Percentiles rank a stretch among this genome's conserved stretches.
phyloP scores from a whole-genome alignment of 2,113 vertebrate species.

The Chinchilla lanigera region DNA sequence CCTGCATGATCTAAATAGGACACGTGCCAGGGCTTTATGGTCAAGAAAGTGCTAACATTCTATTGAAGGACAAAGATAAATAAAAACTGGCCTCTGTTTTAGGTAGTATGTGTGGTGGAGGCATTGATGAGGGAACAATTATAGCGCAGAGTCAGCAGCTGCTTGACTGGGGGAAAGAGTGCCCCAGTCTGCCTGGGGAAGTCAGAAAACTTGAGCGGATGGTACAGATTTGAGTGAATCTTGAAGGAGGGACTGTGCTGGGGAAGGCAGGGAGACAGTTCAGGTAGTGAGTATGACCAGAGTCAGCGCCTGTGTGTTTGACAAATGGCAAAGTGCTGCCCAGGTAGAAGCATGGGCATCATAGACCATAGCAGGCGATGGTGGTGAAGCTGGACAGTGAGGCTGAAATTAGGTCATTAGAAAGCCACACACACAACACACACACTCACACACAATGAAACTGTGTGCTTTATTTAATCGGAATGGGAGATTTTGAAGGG shows the following conservation, averaged over 20 bases:
- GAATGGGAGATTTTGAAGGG: not conserved
- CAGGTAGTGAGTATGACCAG: not conserved
- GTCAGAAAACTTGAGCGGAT: not conserved
- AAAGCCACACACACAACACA: not conserved
- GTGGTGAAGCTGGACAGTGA: not conserved
- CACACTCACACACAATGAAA: not conserved
- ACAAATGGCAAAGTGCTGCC: not conserved
- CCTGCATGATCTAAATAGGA: not conserved
- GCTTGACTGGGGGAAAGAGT: not conserved
- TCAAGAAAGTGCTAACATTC: not conserved
- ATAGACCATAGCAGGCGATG: not conserved
- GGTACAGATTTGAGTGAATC: not conserved
- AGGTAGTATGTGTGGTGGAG: not conserved
- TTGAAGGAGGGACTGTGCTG: not conserved
- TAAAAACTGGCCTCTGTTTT: not conserved
- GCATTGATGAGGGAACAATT: not conserved
- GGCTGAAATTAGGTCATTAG: not conserved
- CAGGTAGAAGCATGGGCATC: not conserved
- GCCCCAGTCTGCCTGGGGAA: not conserved
- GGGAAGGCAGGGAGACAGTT: not conserved
- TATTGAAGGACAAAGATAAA: conserved; percentile 49
- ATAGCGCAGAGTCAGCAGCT: not conserved
- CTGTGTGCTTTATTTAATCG: not conserved
- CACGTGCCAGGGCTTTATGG: conserved; percentile 11
- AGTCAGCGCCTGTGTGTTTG: not conserved